Base-by-base conservation (phyloP, 2,888 invertebrate species). In the Ctena decussata region DNA sequence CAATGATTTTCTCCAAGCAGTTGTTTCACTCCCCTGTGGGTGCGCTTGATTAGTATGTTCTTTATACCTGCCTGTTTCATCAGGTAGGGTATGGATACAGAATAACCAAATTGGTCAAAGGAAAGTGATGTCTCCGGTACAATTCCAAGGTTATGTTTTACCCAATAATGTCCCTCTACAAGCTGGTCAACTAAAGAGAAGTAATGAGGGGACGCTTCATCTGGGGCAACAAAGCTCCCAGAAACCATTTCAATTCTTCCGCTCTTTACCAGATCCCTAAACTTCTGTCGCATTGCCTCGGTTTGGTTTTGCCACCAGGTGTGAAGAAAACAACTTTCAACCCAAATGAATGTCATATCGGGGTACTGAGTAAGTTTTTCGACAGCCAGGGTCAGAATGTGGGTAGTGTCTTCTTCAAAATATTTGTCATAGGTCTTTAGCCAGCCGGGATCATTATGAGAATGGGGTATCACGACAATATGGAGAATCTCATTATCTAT, bases 361-460 rank as follows among this genome's bases (percentile, higher is more conserved):
- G 97, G 97, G 96, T 97, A 97, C 94, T 98, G 97, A 83, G 86
- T 87, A 94, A 99, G 97, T 96, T 99, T 99, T 78, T 97, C 97
- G 27, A 99, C 98, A 96, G 99, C 98, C 95, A 98, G 97, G 96
- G 98, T 98, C 91, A 99, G 97, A 89, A 99, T 99, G 93, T 98
- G 97, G 80, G 98, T 97, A 0, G 99, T 95, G 80, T 95, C 92
- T 30, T 92, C 97, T 95, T 98, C 97, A 96, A 98, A 99, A 96
- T 99, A 99, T 94, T 98, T 98, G 93, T 98, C 98, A 96, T 98
- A 98, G 0, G 99, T 99, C 96, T 98, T 98, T 93, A 99, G 96
- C 99, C 99, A 99, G 80, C 99, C 99, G 0, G 99, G 99, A 96
- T 99, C 99, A 95, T 98, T 99, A 96, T 99, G 99, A 0, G 99